Evolutionary conservation across 2,888 invertebrate genomes (phyloP), one percentile per base, ranked within the genome.

Genomic region (Cephus runcator): DNA sequence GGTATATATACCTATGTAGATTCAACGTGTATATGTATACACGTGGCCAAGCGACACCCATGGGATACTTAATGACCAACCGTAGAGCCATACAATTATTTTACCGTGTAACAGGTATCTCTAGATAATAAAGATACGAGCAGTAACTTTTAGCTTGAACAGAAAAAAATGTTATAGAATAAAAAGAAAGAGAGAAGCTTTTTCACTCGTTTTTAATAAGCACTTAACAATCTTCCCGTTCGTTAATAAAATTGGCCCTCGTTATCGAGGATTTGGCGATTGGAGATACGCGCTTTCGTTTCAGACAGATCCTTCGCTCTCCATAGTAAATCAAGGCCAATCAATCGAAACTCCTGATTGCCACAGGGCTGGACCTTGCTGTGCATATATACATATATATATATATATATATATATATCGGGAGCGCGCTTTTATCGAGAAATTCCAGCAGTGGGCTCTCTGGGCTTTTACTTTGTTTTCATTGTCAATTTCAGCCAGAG

Each of bases 381-480:
- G 56, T 56, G 56, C 56, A 56, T 23, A 56, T 56, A 40, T 12
- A 12, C 12, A 36, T 36, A n/a, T n/a, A n/a, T n/a, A n/a, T n/a
- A n/a, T n/a, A n/a, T n/a, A 36, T 36, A 36, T 1, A 34, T 1
- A 34, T 36, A 40, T 40, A 56, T 56, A 56, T 56, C 15, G 56
- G 9, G 56, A 1, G 2, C 2, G 9, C 56, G 23, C 56, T 56
- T 56, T 56, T 15, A 56, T 56, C 56, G 56, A 56, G 23, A 23
- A 23, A 56, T 9, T 56, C 9, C 56, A 56, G 56, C 56, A 56
- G 23, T 56, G 56, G 40, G 69, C 56, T 76, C 56, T 76, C 34
- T 34, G 76, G 73, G 73, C 69, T 80, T 80, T 80, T 76, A 76
- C 76, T 81, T 81, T 80, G 81, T 81, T 82, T 81, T 78, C 74